Evolutionary conservation across 2,888 invertebrate species (phyloP).

Genomic region (Ryuthela nishihirai): DNA sequence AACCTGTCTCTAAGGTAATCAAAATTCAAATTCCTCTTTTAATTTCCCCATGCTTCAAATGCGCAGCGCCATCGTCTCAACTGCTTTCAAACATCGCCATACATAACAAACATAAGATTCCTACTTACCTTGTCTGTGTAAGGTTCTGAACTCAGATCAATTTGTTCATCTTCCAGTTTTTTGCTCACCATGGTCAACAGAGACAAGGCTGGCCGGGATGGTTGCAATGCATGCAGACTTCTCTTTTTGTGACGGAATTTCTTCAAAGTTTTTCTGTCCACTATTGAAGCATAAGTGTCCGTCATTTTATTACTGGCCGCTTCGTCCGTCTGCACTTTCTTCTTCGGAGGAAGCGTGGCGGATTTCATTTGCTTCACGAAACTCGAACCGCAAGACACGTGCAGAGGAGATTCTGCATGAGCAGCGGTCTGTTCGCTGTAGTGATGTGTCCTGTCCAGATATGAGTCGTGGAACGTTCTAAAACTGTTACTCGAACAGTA

Average conservation of each 20-base stretch:
- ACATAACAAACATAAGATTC: no score
- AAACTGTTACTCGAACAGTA: no score
- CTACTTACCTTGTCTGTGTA: constrained; percentile 47
- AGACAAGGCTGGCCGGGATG: constrained; percentile 17
- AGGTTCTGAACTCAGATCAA: constrained; percentile 49
- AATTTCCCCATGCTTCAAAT: no score
- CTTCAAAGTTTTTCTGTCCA: constrained; percentile 27
- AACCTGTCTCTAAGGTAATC: no score
- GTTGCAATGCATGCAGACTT: constrained; percentile 8
- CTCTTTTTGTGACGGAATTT: constrained; percentile 16
- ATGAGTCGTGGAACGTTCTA: no score
- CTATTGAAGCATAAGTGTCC: constrained; percentile 7
- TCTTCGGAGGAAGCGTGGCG: constrained; percentile 17
- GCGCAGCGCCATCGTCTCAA: no score
- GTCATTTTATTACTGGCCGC: no score
- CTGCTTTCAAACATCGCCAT: no score
- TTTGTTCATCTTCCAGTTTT: constrained; percentile 49
- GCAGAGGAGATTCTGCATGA: neutral
- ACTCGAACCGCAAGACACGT: neutral
- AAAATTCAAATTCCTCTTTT: no score
- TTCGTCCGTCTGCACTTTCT: constrained; percentile 21
- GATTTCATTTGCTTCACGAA: constrained; percentile 8
- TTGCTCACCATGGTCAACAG: constrained; percentile 42
- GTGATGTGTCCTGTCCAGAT: no score
- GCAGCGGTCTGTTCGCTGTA: no score